phyloP scores from a whole-genome alignment of 2,888 invertebrate genomes.

The Nomada flava region DNA sequence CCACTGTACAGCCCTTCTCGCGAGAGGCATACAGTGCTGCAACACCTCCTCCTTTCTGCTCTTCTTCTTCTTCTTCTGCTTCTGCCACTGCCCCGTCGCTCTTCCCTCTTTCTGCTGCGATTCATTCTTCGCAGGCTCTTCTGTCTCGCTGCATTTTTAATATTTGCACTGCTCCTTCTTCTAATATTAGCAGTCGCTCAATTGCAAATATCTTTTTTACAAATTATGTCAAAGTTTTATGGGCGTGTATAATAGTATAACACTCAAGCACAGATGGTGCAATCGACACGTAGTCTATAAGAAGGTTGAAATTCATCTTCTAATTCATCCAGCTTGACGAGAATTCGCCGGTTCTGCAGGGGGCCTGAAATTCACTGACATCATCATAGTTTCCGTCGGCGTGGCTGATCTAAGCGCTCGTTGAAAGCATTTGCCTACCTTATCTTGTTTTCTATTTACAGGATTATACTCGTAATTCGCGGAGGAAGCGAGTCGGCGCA shows the following conservation, averaged over 20 bases:
- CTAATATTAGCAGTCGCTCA: neutral
- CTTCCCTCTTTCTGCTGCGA: neutral
- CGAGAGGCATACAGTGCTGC: constrained; percentile 73
- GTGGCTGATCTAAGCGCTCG: constrained; percentile 57
- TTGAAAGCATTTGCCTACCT: constrained; percentile 62
- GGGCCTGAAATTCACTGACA: constrained; percentile 38
- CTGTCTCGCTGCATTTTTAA: neutral
- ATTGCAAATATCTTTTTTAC: no score
- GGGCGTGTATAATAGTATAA: no score
- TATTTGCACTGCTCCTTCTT: neutral
- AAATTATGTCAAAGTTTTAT: no score
- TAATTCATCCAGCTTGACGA: neutral
- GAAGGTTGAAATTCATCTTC: neutral
- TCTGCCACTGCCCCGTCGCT: constrained; percentile 27
- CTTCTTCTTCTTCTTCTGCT: constrained; percentile 40
- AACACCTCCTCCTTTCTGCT: constrained; percentile 66
- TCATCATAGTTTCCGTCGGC: constrained; percentile 48
- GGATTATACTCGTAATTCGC: constrained; percentile 68
- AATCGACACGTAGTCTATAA: no score
- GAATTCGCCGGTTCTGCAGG: neutral
- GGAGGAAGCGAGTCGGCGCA: constrained; percentile 26
- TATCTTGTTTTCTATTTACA: constrained; percentile 69
- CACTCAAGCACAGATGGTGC: no score
- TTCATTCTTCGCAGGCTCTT: neutral
- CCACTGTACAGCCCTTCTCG: constrained; percentile 72